Conservation (phyloP, 2,113 vertebrate genomes). For the Psephotus haematonotus region DNA sequence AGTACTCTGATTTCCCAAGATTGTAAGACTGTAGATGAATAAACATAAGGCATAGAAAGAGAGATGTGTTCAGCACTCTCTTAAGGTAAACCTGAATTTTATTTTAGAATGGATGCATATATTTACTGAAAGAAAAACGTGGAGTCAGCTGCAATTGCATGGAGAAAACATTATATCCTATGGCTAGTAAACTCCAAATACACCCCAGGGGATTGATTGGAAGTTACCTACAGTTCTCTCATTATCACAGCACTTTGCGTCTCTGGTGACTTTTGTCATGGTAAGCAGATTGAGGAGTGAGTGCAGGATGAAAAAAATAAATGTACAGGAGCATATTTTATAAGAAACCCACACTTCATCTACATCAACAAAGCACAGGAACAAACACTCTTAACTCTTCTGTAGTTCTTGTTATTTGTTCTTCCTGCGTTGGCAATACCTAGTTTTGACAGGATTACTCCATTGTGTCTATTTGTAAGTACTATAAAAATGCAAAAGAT, state of each 20-base stretch:
- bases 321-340: background rate
- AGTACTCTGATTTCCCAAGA: background rate
- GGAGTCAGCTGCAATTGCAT: slow-evolving; percentile 27
- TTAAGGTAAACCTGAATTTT: slow-evolving; percentile 41
- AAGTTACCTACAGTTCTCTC: slow-evolving; percentile 44
- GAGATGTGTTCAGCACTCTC: background rate
- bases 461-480: background rate
- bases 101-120: slow-evolving; percentile 25
- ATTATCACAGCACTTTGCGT: slow-evolving; percentile 39
- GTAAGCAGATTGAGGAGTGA: slow-evolving; percentile 37
- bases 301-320: slow-evolving; percentile 8
- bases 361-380: background rate
- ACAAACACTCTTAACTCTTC: background rate
- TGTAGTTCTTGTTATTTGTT: background rate
- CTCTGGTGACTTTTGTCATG: slow-evolving; percentile 49
- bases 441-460: background rate
- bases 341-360: background rate
- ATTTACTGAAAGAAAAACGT: slow-evolving; percentile 36
- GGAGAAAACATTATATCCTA: slow-evolving; percentile 19
- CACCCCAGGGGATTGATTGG: slow-evolving; percentile 20
- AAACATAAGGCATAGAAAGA: background rate
- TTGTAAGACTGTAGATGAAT: background rate
- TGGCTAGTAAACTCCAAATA: slow-evolving; percentile 54
- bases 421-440: background rate
- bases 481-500: background rate